Evolutionary conservation across 2,113 vertebrate genomes (phyloP), one percentile per base, ranked within the genome.

Genomic region (Cololabis saira): DNA sequence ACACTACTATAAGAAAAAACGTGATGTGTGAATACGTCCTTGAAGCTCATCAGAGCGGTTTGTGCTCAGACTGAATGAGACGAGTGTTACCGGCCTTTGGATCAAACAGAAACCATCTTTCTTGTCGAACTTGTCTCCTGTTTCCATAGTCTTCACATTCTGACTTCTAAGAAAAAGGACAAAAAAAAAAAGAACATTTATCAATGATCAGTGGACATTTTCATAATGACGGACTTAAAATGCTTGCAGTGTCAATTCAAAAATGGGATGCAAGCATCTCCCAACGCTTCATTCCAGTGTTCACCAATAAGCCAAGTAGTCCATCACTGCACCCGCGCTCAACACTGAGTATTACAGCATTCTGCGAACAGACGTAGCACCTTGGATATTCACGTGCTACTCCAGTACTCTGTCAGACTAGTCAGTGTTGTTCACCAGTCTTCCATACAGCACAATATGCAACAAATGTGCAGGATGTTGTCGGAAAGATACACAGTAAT

Each of bases 401-500:
- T 86, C 80, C 74, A 74, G 58, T 85, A 67, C 71, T 72, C 81
- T 30, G 12, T 72, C 84, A 80, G 71, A 85, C 70, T 63, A 59
- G 81, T 81, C 72, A 22, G 78, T 77, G 78, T 76, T 69, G 77
- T 76, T 88, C 86, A 88, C 85, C 88, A 90, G 90, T 92, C 90
- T 92, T 92, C 90, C 90, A 90, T 90, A 79, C 78, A 53, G 84
- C 88, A 80, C 89, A 88, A 90, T 92, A 92, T 92, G 90, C 90
- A 92, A 92, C 76, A 72, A 57, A 71, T 55, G 78, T 74, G 78
- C 80, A 85, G 72, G 86, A 85, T 75, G 76, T 80, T 85, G 81
- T 62, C 63, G 69, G 78, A 79, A 72, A 58, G 69, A 74, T 62
- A 59, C 57, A 74, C 62, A 82, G 59, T 74, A 62, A 67, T 76